A percentile compares a stretch with the other conserved stretches of the same genome.
Conservation (phyloP, 2,888 invertebrate genomes). For the Lithophane socia region DNA sequence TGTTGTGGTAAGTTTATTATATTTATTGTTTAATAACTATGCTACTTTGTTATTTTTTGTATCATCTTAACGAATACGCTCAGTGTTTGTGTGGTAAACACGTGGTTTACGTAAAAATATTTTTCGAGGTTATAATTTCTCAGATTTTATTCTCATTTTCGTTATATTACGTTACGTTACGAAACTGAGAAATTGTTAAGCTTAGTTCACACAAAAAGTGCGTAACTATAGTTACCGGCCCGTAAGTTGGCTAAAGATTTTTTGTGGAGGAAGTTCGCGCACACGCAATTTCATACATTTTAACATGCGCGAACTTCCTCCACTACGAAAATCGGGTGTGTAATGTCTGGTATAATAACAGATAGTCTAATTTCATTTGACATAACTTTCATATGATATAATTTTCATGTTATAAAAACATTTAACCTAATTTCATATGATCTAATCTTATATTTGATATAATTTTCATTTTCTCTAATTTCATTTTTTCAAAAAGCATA, state of each 20-base stretch:
- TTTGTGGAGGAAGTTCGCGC: neutral
- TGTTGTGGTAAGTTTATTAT: no score
- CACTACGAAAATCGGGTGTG: slow-evolving; percentile 6
- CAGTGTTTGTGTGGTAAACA: slow-evolving; percentile 6
- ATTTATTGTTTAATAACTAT: no score
- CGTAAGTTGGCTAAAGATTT: neutral
- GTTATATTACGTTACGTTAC: slow-evolving; percentile 39
- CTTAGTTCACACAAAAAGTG: slow-evolving; percentile 29
- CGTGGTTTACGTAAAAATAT: slow-evolving; percentile 29
- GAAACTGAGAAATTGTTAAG: slow-evolving; percentile 41
- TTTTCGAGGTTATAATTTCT: slow-evolving; percentile 40
- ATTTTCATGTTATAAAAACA: no score
- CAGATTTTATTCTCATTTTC: slow-evolving; percentile 39
- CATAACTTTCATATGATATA: neutral
- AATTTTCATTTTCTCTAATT: no score
- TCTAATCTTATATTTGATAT: no score
- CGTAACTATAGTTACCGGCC: neutral
- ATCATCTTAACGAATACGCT: no score
- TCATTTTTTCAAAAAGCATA: neutral
- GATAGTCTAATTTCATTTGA: no score
- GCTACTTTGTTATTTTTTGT: no score
- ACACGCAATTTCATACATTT: neutral
- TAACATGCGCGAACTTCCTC: slow-evolving; percentile 7
- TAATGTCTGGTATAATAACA: no score
- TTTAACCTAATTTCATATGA: no score